Evolutionary conservation across 1,140 invertebrate species (phyloP), one percentile per base, ranked within the genome.

Genomic region (Schmidtea mediterranea): DNA sequence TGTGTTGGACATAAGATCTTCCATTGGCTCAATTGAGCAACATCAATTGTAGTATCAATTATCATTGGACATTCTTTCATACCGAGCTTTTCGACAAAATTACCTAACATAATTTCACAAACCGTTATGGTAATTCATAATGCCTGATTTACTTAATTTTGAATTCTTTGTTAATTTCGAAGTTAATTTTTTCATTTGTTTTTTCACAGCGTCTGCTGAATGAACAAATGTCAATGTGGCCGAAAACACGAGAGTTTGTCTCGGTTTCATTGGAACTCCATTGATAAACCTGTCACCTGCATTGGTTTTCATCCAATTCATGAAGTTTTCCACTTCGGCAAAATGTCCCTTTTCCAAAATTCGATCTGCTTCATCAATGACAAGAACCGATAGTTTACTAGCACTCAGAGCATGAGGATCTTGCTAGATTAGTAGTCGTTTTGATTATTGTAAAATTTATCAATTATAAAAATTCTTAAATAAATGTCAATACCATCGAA

Each of bases 301-400:
- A 54, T 79, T 72, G 3, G 63, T 60, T 63, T 90, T 87, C 1
- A 97, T 69, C 9, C 74, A 63, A 53, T 80, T 76, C 0, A 95
- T 60, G 12, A 98, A 66, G 26, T 76, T 71, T 26, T 78, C 71
- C 1, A 98, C 61, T 65, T 98, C 89, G 57, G 82, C 74, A 69
- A 95, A 98, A 66, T 98, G 89, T 15, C 82, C 82, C 54, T 76
- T 78, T 59, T 97, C 89, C 15, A 94, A 69, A 87, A 98, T 95
- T 55, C 90, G 72, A 66, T 98, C 92, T 0, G 89, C 90, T 72
- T 98, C 92, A 66, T 98, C 92, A 51, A 98, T 81, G 0, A 82
- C 87, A 49, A 97, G 66, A 62, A 52, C 15, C 41, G 36, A n/a
- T 47, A 22, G n/a, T 23, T 22, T 23, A 22, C 21, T 22, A 39